These are phyloP conservation scores for Lutjanus erythropterus DNA, from an alignment of 2,113 vertebrate species.

Conservation along the genomic window DNA sequence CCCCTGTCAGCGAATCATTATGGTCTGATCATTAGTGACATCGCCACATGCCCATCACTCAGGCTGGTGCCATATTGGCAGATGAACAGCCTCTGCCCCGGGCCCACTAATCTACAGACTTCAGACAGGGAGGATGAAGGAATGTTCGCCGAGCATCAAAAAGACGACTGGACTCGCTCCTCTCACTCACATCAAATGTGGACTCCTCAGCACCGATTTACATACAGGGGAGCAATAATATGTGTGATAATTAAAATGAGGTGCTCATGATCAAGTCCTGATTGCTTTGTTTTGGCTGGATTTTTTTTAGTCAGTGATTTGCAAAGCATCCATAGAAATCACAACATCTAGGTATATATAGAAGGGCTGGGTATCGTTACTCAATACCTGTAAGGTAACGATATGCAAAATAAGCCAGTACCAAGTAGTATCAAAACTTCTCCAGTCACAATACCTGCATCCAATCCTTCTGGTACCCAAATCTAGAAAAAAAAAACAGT, in stretches of 20 bases:
- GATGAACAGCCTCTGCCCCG: slow-evolving; percentile 79
- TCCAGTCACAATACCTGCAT: too few species aligned
- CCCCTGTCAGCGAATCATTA: slow-evolving; percentile 86
- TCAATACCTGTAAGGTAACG: too few species aligned
- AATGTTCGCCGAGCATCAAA: slow-evolving; percentile 64
- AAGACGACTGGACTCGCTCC: slow-evolving; percentile 34
- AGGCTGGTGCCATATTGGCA: slow-evolving; percentile 82
- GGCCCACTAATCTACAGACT: slow-evolving; percentile 80
- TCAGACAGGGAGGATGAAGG: slow-evolving; percentile 80
- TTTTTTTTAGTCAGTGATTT: not conserved
- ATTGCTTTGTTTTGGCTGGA: not conserved
- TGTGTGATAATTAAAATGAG: not conserved
- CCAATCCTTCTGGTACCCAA: too few species aligned
- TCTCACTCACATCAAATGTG: slow-evolving; percentile 24
- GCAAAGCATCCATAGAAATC: not conserved
- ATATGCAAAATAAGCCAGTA: too few species aligned
- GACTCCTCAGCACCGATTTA: not conserved
- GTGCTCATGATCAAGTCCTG: not conserved
- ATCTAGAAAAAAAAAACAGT: too few species aligned
- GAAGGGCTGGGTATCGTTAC: too few species aligned
- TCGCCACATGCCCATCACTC: slow-evolving; percentile 83
- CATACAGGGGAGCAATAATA: not conserved
- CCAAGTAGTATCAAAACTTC: too few species aligned
- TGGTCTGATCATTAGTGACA: slow-evolving; percentile 87
- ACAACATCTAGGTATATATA: not conserved